These are phyloP conservation scores for Halichondria panicea DNA, from an alignment of 37 sponge, comb jelly and placozoan genomes.

Conservation along the genomic window DNA sequence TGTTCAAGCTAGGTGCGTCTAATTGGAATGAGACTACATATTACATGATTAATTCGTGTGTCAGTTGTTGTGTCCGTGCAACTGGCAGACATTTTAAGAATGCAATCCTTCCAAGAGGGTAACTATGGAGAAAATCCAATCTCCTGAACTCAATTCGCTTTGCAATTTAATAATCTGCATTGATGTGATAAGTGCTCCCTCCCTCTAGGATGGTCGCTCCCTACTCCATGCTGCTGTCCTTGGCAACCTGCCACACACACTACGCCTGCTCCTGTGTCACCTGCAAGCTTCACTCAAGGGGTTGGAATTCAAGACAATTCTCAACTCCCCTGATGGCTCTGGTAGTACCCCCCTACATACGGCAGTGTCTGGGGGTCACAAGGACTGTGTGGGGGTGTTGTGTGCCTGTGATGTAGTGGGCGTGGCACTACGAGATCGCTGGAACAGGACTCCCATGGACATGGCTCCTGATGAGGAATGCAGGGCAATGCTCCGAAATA, in stretches of 20 bases:
- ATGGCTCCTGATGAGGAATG: conserved; percentile 49
- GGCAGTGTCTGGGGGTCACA: conserved; percentile 9
- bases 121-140: too few relatives aligned
- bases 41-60: too few relatives aligned
- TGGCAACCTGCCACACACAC: conserved; percentile 6
- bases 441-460: conserved; percentile 67
- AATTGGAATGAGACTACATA: too few relatives aligned
- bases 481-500: conserved; percentile 46
- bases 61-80: too few relatives aligned
- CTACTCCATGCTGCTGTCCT: conserved; percentile 54
- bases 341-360: conserved; percentile 35
- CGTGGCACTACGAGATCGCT: conserved; percentile 37
- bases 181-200: too few relatives aligned
- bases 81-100: too few relatives aligned
- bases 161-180: too few relatives aligned
- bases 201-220: conserved; percentile 27
- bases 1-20: too few relatives aligned
- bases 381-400: conserved; percentile 61
- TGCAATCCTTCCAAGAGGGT: too few relatives aligned
- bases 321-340: conserved; percentile 51
- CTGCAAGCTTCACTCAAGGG: conserved; percentile 20
- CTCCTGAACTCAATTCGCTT: too few relatives aligned
- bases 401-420: conserved; percentile 57
- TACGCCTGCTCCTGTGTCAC: conserved; percentile 21
- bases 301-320: conserved; percentile 1